Conservation (phyloP, 2,888 invertebrate species). For the Erpobdella octoculata region DNA sequence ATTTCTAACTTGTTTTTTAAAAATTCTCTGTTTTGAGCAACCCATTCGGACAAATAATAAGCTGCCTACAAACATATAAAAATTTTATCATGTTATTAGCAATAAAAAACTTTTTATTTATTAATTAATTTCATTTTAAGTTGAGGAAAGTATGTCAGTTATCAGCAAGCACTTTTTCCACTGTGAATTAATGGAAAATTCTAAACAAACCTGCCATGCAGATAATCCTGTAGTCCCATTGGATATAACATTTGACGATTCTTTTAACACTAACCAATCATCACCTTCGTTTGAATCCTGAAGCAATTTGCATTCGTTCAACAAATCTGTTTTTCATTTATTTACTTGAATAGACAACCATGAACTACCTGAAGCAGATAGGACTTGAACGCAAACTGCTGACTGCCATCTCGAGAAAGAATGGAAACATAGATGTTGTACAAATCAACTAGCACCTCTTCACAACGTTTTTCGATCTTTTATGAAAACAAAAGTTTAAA, state of each 20-base stretch:
- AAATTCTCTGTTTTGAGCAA: background rate
- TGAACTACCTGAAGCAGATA: background rate
- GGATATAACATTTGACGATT: constrained; percentile 23
- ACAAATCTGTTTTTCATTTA: no score
- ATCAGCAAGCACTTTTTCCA: no score
- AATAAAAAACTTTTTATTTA: background rate
- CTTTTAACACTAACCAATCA: constrained; percentile 20
- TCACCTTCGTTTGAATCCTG: background rate
- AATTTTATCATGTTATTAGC: background rate
- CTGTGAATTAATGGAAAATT: no score
- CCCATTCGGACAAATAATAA: background rate
- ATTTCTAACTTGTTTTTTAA: background rate
- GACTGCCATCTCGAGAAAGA: background rate
- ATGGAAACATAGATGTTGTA: background rate
- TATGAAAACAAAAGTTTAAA: background rate
- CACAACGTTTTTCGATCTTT: background rate
- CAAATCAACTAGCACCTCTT: background rate
- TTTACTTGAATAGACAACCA: no score
- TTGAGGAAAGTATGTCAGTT: no score
- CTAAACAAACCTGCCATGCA: constrained; percentile 25
- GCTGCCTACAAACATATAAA: background rate
- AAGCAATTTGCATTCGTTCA: no score
- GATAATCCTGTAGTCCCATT: constrained; percentile 29
- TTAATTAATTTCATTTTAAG: no score
- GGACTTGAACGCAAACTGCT: background rate